These are phyloP conservation scores for Chouioia cunea DNA, from an alignment of 2,888 invertebrate species.

Conservation along the genomic window DNA sequence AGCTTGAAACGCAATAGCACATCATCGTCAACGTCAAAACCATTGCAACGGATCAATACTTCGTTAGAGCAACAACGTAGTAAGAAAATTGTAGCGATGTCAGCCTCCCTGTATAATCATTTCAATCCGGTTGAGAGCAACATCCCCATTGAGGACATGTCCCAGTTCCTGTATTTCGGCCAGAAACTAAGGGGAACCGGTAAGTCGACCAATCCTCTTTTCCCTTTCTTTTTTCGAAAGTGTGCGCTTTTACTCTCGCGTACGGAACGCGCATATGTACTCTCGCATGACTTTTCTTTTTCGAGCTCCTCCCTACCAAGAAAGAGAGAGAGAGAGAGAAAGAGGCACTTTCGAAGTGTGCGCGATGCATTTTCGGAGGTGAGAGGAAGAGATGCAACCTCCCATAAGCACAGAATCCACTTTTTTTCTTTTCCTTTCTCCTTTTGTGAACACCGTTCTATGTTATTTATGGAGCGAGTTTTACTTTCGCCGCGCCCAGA, in stretches of 20 bases:
- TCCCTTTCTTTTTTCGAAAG: slow-evolving; percentile 40
- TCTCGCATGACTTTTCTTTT: slow-evolving; percentile 2
- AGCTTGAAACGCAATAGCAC: slow-evolving; percentile 15
- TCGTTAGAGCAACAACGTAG: slow-evolving; percentile 56
- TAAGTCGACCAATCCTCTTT: slow-evolving; percentile 15
- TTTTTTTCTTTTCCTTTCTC: too few relatives aligned
- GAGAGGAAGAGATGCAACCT: too few relatives aligned
- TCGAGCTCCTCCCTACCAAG: background rate
- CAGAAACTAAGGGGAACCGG: slow-evolving; percentile 71
- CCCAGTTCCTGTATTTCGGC: slow-evolving; percentile 80
- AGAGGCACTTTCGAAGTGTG: too few relatives aligned
- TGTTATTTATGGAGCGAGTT: too few relatives aligned
- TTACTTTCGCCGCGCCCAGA: too few relatives aligned
- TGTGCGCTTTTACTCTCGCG: slow-evolving; percentile 36
- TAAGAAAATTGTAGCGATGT: slow-evolving; percentile 73
- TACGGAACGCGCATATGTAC: background rate
- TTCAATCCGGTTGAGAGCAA: slow-evolving; percentile 76
- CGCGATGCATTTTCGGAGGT: too few relatives aligned
- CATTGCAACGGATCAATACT: background rate
- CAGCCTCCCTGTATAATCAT: slow-evolving; percentile 76
- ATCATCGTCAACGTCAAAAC: slow-evolving; percentile 23
- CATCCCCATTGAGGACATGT: slow-evolving; percentile 76
- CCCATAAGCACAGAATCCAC: too few relatives aligned
- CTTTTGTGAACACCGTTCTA: too few relatives aligned
- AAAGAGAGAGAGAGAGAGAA: too few relatives aligned